phyloP scores from a whole-genome alignment of 2,797 vertebrate genomes.

The Pseudochirops cupreus region DNA sequence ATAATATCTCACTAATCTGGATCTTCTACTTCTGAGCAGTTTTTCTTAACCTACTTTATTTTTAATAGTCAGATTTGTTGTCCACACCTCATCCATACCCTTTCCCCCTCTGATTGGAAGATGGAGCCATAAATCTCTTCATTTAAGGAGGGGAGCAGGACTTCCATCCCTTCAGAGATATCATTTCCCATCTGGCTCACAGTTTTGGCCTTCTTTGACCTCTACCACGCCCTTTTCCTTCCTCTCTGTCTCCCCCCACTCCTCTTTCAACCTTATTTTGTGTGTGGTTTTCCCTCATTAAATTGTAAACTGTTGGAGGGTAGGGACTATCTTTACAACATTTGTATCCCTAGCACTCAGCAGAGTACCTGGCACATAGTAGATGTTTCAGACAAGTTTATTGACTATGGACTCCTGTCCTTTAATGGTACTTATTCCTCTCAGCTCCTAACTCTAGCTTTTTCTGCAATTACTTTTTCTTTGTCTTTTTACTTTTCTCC shows the following conservation, averaged over 20 bases:
- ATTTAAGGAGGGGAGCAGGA: neutral
- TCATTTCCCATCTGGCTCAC: neutral
- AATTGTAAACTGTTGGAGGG: neutral
- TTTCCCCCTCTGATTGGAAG: neutral
- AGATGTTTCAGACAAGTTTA: neutral
- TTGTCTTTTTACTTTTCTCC: conserved; percentile 12
- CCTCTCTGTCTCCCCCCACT: neutral
- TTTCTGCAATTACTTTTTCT: neutral
- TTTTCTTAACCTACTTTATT: neutral
- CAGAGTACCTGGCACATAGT: neutral
- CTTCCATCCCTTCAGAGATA: neutral
- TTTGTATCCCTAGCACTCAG: neutral
- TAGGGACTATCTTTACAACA: neutral
- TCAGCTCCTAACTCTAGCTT: neutral
- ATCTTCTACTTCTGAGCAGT: neutral
- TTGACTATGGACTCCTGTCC: neutral
- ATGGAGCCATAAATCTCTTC: neutral
- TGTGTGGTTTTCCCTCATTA: neutral
- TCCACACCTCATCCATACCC: neutral
- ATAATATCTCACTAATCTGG: neutral
- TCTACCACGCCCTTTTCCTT: neutral
- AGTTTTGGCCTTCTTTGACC: neutral
- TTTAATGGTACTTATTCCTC: neutral
- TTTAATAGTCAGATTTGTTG: neutral
- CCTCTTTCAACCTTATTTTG: neutral